Percentiles rank a stretch among this genome's conserved stretches.
These are phyloP conservation scores for Cephonodes hylas DNA, from an alignment of 2,888 invertebrate genomes.

Conservation along the genomic window DNA sequence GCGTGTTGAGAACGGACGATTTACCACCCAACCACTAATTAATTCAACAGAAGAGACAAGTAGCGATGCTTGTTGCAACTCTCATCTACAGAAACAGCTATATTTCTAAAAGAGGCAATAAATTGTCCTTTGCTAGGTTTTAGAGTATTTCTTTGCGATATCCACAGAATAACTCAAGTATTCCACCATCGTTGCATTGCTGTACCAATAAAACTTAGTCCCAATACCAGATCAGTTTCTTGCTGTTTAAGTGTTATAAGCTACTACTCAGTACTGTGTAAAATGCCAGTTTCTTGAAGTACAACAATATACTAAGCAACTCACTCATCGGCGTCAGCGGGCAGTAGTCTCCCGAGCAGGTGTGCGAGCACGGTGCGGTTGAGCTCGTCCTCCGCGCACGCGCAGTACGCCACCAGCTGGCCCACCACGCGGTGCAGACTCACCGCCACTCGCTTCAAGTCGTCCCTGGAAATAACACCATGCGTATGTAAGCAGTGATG, in stretches of 20 bases:
- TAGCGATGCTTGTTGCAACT: background rate
- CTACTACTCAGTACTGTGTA: too few species aligned
- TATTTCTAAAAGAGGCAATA: too few species aligned
- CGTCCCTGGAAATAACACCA: constrained; percentile 76
- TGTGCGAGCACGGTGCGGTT: constrained; percentile 86
- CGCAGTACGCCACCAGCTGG: constrained; percentile 87
- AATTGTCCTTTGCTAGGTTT: background rate
- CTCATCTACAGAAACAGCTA: too few species aligned
- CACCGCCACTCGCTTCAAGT: constrained; percentile 83
- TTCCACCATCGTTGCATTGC: too few species aligned
- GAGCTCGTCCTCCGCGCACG: constrained; percentile 88
- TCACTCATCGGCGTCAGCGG: constrained; percentile 32
- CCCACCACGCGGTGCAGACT: constrained; percentile 84
- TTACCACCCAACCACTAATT: background rate
- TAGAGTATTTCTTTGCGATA: background rate
- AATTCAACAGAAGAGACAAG: background rate
- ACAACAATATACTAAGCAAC: constrained; percentile 16
- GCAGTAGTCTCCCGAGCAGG: constrained; percentile 67
- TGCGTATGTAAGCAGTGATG: too few species aligned
- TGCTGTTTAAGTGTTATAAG: too few species aligned
- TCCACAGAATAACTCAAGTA: too few species aligned
- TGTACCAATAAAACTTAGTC: too few species aligned
- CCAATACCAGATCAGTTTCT: too few species aligned
- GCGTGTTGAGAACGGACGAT: background rate
- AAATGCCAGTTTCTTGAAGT: too few species aligned